Evolutionary conservation across 2,113 vertebrate genomes (phyloP), one percentile per base, ranked within the genome.

Genomic region (Onychostoma macrolepis): DNA sequence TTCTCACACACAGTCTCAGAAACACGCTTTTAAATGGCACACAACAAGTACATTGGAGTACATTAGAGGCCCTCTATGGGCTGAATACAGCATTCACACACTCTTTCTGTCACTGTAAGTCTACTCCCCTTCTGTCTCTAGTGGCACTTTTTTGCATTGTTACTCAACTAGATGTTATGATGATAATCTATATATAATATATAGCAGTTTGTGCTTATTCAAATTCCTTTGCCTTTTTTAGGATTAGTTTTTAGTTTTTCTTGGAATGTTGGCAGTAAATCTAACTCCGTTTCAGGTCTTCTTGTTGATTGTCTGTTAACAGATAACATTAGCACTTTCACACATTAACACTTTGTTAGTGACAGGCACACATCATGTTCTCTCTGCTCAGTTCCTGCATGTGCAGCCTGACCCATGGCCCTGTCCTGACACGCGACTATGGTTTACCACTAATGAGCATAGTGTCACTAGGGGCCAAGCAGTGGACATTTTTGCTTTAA

Each of bases 401-500:
- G 65, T 80, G 33, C 58, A 24, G 71, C 10, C 71, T 41, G 24
- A 76, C 74, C 36, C 36, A 12, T 24, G 36, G 36, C 69, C 69
- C 36, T 72, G 50, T 72, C 78, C 77, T 89, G 93, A 91, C 92
- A 95, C 84, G 86, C 45, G 85, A 94, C 93, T 92, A 91, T 93
- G 90, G 94, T 95, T 96, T 95, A 93, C 91, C 89, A 92, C 92
- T 92, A 96, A 95, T 90, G 88, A 91, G 93, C 90, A 86, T 86
- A 77, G 94, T 90, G 88, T 91, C 92, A 92, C 93, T 89, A 87
- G 89, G 93, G 94, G 93, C 92, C 90, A 92, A 82, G 90, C 83
- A 87, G 91, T 86, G 94, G 93, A 95, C 92, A 92, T 94, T 94
- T 95, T 94, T 94, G 75, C 92, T 94, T 94, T 97, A 96, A 97